Conservation (phyloP, 2,113 vertebrate genomes). For the Nipponia nippon region DNA sequence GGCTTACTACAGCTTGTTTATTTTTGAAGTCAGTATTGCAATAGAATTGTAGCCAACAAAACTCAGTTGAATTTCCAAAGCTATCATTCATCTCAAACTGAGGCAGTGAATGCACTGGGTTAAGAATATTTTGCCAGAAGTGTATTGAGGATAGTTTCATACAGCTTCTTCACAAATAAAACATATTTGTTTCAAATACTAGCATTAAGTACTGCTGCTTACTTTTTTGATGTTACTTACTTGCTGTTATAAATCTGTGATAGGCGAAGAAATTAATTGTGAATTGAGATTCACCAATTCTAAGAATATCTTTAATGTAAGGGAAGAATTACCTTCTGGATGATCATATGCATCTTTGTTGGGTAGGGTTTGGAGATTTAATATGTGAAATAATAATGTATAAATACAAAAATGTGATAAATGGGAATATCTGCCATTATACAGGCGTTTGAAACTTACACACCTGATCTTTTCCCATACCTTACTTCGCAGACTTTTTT, state of each 20-base stretch:
- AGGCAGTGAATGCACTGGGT: not conserved
- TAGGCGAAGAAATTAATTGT: not conserved
- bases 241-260: not conserved
- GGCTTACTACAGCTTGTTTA: not conserved
- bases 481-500: not conserved
- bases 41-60: not conserved
- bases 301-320: not conserved
- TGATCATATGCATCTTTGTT: not conserved
- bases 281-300: not conserved
- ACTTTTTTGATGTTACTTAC: not conserved
- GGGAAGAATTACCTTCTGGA: not conserved
- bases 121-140: not conserved
- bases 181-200: not conserved
- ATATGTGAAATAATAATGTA: not conserved
- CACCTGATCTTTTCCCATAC: not conserved
- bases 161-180: not conserved
- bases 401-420: not conserved
- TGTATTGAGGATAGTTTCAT: not conserved
- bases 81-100: not conserved
- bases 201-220: not conserved
- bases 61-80: not conserved
- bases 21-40: not conserved
- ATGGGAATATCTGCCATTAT: not conserved
- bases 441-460: not conserved
- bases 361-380: not conserved